phyloP scores from a whole-genome alignment of 2,888 invertebrate species.

The Entomobrya multifasciata region DNA sequence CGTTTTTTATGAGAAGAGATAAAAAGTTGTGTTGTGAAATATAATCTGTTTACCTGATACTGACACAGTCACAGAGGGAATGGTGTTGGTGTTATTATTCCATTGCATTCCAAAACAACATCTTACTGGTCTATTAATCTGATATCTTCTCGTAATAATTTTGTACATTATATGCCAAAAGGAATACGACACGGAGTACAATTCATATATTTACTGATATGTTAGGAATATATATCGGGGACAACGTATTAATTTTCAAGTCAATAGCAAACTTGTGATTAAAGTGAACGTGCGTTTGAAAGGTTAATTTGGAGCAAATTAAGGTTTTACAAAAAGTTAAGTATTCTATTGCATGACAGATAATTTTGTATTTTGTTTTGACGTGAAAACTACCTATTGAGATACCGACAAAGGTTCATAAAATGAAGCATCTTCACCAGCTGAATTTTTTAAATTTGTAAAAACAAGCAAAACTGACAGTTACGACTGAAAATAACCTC shows the following conservation, averaged over 20 bases:
- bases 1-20: background rate
- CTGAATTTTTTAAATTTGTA: no score
- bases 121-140: no score
- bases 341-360: no score
- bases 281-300: background rate
- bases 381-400: background rate
- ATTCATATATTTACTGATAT: no score
- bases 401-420: background rate
- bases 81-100: no score
- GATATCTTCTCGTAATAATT: no score
- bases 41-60: background rate
- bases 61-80: no score
- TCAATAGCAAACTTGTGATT: background rate
- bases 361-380: background rate
- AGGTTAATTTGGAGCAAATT: no score
- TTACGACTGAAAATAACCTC: background rate
- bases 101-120: background rate
- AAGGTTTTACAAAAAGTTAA: no score
- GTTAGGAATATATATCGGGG: no score
- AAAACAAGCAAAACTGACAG: no score
- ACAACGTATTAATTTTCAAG: background rate
- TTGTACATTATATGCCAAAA: background rate
- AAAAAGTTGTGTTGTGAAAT: slow-evolving; percentile 3
- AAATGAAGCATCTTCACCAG: background rate
- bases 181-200: no score